Evolutionary conservation across 2,797 vertebrate species (phyloP).

Genomic region (Leptodactylus fallax): DNA sequence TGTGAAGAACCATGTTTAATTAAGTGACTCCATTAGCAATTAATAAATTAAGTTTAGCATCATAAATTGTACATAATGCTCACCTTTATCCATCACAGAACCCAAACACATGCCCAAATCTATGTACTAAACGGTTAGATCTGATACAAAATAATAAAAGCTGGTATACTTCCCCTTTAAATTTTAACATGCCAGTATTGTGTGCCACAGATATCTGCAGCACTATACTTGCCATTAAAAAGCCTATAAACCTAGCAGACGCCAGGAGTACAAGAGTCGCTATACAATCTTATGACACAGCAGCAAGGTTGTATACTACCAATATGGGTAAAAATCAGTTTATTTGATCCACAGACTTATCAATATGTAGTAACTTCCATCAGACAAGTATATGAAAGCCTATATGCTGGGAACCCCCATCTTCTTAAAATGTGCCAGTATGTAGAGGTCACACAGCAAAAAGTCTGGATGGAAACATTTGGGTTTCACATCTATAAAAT

Average conservation of each 20-base stretch:
- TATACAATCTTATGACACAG: neutral
- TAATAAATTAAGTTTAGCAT: neutral
- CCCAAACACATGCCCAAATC: neutral
- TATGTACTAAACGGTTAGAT: neutral
- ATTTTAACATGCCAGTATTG: neutral
- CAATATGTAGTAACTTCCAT: neutral
- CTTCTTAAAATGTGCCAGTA: neutral
- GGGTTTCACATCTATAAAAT: neutral
- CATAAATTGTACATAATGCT: neutral
- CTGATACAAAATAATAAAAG: neutral
- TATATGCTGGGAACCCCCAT: neutral
- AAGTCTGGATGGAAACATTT: neutral
- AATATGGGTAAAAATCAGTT: neutral
- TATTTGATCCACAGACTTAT: neutral
- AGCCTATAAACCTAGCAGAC: neutral
- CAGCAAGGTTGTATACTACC: neutral
- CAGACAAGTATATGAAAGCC: neutral
- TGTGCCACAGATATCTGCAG: neutral
- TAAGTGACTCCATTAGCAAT: constrained; percentile 68
- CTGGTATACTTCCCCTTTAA: neutral
- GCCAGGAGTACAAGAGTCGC: neutral
- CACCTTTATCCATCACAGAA: neutral
- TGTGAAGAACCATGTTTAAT: constrained; percentile 80
- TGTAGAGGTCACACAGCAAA: neutral
- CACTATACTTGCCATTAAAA: neutral